These are phyloP conservation scores for Crotophaga sulcirostris DNA, from an alignment of 2,113 vertebrate genomes.

Conservation along the genomic window DNA sequence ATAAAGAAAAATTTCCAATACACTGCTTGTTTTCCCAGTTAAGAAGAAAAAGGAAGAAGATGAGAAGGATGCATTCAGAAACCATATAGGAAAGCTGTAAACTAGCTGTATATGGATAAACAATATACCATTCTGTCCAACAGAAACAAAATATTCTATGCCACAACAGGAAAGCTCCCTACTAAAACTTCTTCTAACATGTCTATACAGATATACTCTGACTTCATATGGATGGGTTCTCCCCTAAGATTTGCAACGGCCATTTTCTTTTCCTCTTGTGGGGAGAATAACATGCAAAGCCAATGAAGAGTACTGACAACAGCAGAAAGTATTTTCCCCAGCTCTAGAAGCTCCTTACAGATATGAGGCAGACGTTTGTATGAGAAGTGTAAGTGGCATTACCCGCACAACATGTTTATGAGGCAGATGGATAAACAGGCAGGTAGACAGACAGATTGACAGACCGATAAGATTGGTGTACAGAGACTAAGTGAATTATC, in stretches of 20 bases:
- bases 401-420: background rate
- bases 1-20: conserved; percentile 68
- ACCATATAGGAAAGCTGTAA: conserved; percentile 13
- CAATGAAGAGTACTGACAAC: background rate
- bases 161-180: background rate
- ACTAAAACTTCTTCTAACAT: background rate
- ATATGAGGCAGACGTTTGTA: background rate
- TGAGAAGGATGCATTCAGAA: conserved; percentile 52
- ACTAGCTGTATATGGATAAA: conserved; percentile 39
- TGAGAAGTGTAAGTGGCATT: background rate
- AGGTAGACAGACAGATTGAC: background rate
- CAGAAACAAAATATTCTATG: conserved; percentile 24
- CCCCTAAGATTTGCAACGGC: background rate
- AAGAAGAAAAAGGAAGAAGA: conserved; percentile 6
- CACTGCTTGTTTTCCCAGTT: conserved; percentile 51
- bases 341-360: background rate
- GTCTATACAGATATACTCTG: background rate
- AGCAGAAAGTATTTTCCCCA: background rate
- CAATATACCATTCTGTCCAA: background rate
- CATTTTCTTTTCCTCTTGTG: background rate
- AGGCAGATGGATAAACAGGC: background rate
- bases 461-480: background rate
- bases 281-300: background rate
- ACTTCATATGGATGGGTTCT: background rate
- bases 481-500: background rate